Conservation (phyloP, 2,113 vertebrate genomes). For the Pavo muticus region DNA sequence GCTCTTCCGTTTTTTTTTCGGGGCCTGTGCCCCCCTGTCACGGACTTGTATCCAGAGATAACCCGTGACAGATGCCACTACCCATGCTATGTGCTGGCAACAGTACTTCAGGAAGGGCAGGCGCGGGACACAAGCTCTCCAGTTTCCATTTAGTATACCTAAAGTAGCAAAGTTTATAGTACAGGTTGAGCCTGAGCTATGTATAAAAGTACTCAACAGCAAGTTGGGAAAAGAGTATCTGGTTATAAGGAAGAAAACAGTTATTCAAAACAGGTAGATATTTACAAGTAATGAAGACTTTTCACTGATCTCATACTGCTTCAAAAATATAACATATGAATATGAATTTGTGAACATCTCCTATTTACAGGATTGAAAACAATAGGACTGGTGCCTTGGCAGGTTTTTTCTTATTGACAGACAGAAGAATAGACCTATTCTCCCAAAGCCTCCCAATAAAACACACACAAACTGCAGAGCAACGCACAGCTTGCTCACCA, state of each 20-base stretch:
- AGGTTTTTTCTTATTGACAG: neutral
- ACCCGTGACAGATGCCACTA: neutral
- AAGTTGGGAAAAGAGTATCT: neutral
- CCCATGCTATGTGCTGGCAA: neutral
- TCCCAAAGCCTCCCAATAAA: neutral
- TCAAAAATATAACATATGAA: neutral
- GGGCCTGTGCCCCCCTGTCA: too few species aligned
- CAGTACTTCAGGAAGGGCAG: rapidly evolving
- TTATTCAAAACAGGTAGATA: neutral
- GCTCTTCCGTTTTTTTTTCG: too few species aligned
- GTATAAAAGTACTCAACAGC: neutral
- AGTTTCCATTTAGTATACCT: neutral
- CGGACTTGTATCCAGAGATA: too few species aligned
- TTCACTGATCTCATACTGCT: neutral
- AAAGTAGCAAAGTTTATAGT: neutral
- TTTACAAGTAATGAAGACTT: neutral
- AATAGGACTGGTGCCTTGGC: neutral
- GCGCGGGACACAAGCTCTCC: neutral
- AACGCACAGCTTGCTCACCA: rapidly evolving
- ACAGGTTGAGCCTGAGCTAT: neutral
- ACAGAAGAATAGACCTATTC: rapidly evolving
- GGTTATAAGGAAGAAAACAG: neutral
- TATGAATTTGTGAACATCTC: neutral
- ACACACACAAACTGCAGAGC: rapidly evolving
- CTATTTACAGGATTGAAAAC: neutral